Evolutionary conservation across 1,140 invertebrate species (phyloP).

Genomic region (Periplaneta americana): DNA sequence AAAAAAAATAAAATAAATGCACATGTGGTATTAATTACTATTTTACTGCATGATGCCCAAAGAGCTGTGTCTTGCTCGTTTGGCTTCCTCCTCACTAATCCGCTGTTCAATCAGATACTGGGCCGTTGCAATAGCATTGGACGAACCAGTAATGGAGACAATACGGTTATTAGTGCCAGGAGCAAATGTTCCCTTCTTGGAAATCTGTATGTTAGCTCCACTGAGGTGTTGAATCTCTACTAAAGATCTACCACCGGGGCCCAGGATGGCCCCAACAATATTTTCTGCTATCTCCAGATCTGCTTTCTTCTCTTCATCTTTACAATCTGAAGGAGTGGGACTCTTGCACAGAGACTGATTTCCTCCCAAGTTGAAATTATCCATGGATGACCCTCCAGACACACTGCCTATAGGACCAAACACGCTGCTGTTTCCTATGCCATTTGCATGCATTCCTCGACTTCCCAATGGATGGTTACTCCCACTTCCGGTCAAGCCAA

Average conservation of each 20-base stretch:
- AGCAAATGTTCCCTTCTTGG: constrained; percentile 95
- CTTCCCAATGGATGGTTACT: not conserved
- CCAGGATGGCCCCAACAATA: constrained; percentile 95
- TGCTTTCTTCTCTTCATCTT: constrained; percentile 77
- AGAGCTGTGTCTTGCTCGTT: constrained; percentile 77
- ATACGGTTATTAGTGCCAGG: constrained; percentile 95
- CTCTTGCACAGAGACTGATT: constrained; percentile 47
- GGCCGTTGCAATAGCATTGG: constrained; percentile 81
- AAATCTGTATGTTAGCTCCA: constrained; percentile 96
- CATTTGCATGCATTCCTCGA: not conserved
- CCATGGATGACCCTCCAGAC: constrained; percentile 40
- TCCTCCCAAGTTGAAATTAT: constrained; percentile 68
- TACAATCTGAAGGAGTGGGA: constrained; percentile 39
- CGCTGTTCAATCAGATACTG: constrained; percentile 93
- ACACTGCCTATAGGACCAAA: constrained; percentile 75
- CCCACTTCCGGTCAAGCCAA: constrained; percentile 51
- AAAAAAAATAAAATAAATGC: not conserved
- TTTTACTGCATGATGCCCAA: not conserved
- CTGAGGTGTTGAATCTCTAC: constrained; percentile 95
- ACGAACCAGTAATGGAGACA: constrained; percentile 88
- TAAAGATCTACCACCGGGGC: constrained; percentile 90
- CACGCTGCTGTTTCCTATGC: constrained; percentile 46
- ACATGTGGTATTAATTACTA: not conserved
- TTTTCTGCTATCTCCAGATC: constrained; percentile 82
- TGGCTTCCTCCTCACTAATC: constrained; percentile 91